Percentiles rank a stretch among this genome's conserved stretches.
phyloP scores from a whole-genome alignment of 2,888 invertebrate species.

The Pseudeuparius sepicola region DNA sequence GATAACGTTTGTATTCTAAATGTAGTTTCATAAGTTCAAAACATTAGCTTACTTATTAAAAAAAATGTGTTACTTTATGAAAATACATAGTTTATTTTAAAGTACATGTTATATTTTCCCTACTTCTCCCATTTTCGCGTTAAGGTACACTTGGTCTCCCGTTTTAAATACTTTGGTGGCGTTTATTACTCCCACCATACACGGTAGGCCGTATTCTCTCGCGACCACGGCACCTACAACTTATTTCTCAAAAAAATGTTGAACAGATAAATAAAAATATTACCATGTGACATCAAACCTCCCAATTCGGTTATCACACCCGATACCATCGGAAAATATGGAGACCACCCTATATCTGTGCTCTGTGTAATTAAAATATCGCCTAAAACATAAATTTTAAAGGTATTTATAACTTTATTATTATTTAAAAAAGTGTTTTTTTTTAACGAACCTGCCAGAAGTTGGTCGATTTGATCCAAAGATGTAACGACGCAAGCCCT shows the following conservation, averaged over 20 bases:
- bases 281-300: slow-evolving; percentile 74
- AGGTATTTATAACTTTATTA: neutral
- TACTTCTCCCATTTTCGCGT: slow-evolving; percentile 40
- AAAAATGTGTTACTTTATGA: too few species aligned
- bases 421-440: neutral
- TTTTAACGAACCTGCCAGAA: slow-evolving; percentile 30
- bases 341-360: slow-evolving; percentile 79
- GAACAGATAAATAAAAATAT: slow-evolving; percentile 7
- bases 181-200: slow-evolving; percentile 62
- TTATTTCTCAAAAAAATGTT: slow-evolving; percentile 19
- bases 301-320: slow-evolving; percentile 77
- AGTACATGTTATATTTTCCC: slow-evolving; percentile 20
- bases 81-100: too few species aligned
- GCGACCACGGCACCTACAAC: slow-evolving; percentile 77
- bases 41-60: too few species aligned
- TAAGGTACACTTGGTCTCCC: slow-evolving; percentile 51
- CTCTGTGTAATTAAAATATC: slow-evolving; percentile 68
- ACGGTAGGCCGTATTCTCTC: slow-evolving; percentile 73
- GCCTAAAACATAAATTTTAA: slow-evolving; percentile 36
- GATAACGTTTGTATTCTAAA: too few species aligned
- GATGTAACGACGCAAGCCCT: slow-evolving; percentile 62
- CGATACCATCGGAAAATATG: slow-evolving; percentile 68
- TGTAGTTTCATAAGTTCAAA: too few species aligned
- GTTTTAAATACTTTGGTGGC: slow-evolving; percentile 59
- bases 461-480: slow-evolving; percentile 47